Conservation (phyloP, 2,888 invertebrate genomes). For the Corythucha ciliata region DNA sequence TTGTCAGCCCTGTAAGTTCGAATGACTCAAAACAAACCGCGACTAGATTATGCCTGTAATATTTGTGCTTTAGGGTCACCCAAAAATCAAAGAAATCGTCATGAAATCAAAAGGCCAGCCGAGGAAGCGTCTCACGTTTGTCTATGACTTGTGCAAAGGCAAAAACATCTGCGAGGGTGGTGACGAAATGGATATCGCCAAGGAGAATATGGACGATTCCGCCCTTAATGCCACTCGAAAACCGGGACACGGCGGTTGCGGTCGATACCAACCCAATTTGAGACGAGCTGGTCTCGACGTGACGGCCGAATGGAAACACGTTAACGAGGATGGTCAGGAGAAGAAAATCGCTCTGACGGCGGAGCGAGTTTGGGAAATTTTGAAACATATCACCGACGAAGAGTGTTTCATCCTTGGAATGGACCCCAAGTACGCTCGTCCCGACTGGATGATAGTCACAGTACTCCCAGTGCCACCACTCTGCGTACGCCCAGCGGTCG, state of each 20-base stretch:
- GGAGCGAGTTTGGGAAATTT: constrained; percentile 93
- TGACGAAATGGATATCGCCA: constrained; percentile 89
- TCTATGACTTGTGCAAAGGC: constrained; percentile 96
- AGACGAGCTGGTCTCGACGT: constrained; percentile 83
- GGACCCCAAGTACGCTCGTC: constrained; percentile 94
- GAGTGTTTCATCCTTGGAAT: constrained; percentile 88
- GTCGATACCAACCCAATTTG: constrained; percentile 92
- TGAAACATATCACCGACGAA: constrained; percentile 58
- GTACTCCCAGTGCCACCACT: constrained; percentile 95
- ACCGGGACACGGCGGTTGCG: constrained; percentile 89
- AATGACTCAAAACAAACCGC: no score
- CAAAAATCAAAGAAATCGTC: constrained; percentile 88
- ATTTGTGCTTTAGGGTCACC: constrained; percentile 56
- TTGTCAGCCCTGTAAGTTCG: constrained; percentile 82
- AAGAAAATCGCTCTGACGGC: constrained; percentile 89
- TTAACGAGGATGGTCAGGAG: constrained; percentile 97
- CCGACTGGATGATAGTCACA: constrained; percentile 99
- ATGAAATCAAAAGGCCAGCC: constrained; percentile 95
- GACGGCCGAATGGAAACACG: constrained; percentile 96
- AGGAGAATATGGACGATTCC: constrained; percentile 47
- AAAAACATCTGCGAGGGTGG: constrained; percentile 98
- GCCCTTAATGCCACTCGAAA: constrained; percentile 42
- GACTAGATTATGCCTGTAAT: background rate
- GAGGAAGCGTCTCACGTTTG: constrained; percentile 83
- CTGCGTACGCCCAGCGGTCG: constrained; percentile 92